Evolutionary conservation across 2,797 vertebrate species (phyloP).

Genomic region (Parauchenoglanis punctatus): DNA sequence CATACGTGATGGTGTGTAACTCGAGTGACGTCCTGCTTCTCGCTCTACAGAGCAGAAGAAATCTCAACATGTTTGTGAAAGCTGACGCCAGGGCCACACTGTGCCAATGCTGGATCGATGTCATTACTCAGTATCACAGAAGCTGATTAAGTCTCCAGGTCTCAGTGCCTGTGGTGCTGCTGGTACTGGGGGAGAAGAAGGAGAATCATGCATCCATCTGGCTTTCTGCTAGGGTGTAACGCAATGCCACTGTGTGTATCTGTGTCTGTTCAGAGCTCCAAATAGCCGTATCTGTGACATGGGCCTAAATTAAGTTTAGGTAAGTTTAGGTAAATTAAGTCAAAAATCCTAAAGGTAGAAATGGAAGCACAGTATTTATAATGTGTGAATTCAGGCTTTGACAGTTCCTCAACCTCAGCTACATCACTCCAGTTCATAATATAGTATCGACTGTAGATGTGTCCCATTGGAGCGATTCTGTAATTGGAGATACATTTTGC

Average conservation of each 20-base stretch:
- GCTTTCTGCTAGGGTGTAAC: conserved; percentile 3
- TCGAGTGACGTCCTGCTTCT: background rate
- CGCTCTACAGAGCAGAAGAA: conserved; percentile 8
- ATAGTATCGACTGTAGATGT: background rate
- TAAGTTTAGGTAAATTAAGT: background rate
- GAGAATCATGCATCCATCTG: conserved; percentile 23
- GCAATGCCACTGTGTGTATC: background rate
- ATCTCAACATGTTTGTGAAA: conserved; percentile 55
- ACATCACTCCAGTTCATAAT: background rate
- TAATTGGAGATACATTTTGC: too few species aligned
- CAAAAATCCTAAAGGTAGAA: background rate
- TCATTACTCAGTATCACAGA: conserved; percentile 61
- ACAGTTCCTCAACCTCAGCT: background rate
- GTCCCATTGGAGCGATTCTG: background rate
- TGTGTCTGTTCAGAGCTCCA: background rate
- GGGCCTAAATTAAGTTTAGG: background rate
- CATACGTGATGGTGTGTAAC: conserved; percentile 17
- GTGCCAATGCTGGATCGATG: conserved; percentile 63
- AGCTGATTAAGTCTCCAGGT: conserved; percentile 62
- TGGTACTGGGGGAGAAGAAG: background rate
- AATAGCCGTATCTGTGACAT: background rate
- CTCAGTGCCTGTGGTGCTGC: conserved; percentile 39
- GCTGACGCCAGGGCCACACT: conserved; percentile 61
- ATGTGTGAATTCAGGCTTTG: background rate
- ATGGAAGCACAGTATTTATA: background rate